These are phyloP conservation scores for Enteromius fasciolatus DNA, from an alignment of 2,797 vertebrate genomes.

Conservation along the genomic window DNA sequence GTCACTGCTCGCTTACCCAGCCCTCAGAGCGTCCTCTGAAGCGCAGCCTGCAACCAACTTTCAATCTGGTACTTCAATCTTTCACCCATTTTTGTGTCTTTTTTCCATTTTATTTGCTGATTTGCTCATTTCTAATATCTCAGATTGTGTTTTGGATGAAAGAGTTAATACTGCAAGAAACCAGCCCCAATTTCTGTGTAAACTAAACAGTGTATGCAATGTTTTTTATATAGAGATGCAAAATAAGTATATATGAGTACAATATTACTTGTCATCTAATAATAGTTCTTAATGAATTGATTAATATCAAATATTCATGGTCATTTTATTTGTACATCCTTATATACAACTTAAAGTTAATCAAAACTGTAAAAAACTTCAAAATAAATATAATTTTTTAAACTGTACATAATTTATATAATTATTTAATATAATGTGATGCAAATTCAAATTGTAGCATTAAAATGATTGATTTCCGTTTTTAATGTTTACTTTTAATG, in stretches of 20 bases:
- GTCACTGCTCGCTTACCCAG: constrained; percentile 59
- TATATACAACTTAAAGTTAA: neutral
- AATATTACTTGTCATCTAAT: neutral
- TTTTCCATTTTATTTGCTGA: constrained; percentile 5
- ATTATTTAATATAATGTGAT: neutral
- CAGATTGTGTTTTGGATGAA: neutral
- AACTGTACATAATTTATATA: neutral
- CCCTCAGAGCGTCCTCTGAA: constrained; percentile 75
- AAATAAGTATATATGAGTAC: neutral
- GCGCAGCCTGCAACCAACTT: constrained; percentile 74
- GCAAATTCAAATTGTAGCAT: neutral
- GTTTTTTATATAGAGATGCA: neutral
- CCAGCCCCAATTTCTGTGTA: neutral
- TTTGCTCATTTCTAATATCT: constrained; percentile 11
- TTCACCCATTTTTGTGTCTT: constrained; percentile 67
- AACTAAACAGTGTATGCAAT: neutral
- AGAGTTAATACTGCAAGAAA: neutral
- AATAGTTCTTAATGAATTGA: neutral
- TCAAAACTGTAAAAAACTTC: neutral
- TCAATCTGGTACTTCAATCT: constrained; percentile 76
- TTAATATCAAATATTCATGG: neutral
- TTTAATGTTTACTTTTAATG: neutral
- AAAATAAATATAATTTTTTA: neutral
- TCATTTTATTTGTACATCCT: neutral
- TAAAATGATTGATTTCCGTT: neutral